Percentiles rank a stretch among this genome's conserved stretches.
Conservation (phyloP, 2,888 invertebrate species). For the Priapulus caudatus region DNA sequence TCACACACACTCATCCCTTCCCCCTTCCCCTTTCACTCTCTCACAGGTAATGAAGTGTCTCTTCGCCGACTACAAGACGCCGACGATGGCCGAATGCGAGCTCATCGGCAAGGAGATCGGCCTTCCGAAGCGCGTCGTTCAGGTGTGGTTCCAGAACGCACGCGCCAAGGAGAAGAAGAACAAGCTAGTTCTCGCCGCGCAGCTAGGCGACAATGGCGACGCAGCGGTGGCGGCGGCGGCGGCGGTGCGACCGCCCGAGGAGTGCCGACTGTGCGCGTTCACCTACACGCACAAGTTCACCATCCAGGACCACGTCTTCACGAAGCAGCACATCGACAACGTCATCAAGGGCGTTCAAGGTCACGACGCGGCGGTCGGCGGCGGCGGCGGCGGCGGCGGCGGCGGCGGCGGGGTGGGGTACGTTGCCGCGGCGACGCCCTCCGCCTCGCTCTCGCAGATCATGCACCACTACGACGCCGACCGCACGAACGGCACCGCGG, state of each 20-base stretch:
- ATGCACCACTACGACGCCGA: too few relatives aligned
- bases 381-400: too few relatives aligned
- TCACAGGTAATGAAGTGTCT: constrained; percentile 84
- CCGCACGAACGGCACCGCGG: too few relatives aligned
- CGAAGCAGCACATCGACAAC: constrained; percentile 76
- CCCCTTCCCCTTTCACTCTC: too few relatives aligned
- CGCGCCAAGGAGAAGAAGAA: constrained; percentile 94
- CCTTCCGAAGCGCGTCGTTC: constrained; percentile 70
- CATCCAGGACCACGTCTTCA: constrained; percentile 92
- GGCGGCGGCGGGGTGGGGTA: too few relatives aligned
- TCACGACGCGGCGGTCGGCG: constrained; percentile 12
- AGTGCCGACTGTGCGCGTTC: constrained; percentile 81
- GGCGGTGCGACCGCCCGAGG: constrained; percentile 45
- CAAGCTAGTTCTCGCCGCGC: constrained; percentile 43
- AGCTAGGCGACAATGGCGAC: neutral
- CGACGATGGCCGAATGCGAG: constrained; percentile 95
- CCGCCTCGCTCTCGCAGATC: too few relatives aligned
- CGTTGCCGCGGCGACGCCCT: too few relatives aligned
- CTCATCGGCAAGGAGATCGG: constrained; percentile 85
- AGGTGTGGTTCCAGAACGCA: constrained; percentile 92
- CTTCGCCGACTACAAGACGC: constrained; percentile 89
- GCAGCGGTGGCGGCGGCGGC: constrained; percentile 20
- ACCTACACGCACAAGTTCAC: constrained; percentile 86
- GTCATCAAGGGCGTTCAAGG: constrained; percentile 52
- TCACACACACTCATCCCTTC: too few relatives aligned